phyloP scores from a whole-genome alignment of 1,140 invertebrate species.

The Polypedilum vanderplanki region DNA sequence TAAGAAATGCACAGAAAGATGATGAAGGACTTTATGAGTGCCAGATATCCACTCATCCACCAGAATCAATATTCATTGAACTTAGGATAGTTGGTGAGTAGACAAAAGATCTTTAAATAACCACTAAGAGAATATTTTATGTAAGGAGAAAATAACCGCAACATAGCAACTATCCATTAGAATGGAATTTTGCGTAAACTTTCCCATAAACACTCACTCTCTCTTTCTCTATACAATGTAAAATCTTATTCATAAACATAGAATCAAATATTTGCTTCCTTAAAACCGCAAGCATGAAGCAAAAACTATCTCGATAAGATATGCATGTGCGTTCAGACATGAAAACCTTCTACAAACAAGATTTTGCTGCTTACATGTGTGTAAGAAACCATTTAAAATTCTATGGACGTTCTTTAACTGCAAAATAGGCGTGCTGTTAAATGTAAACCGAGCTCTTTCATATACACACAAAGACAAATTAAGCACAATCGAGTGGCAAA shows the following conservation, averaged over 20 bases:
- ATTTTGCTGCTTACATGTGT: background rate
- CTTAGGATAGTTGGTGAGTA: slow-evolving; percentile 71
- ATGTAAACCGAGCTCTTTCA: background rate
- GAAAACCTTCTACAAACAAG: background rate
- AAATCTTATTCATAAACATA: background rate
- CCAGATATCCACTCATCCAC: slow-evolving; percentile 72
- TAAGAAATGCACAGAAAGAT: slow-evolving; percentile 59
- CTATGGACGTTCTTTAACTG: background rate
- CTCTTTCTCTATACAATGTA: background rate
- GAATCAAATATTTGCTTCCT: background rate
- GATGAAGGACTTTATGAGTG: slow-evolving; percentile 75
- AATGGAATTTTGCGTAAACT: background rate
- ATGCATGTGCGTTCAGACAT: slow-evolving; percentile 11
- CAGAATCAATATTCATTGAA: slow-evolving; percentile 65
- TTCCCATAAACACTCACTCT: background rate
- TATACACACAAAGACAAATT: background rate
- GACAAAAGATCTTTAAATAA: slow-evolving; percentile 23
- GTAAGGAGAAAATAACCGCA: too few species aligned
- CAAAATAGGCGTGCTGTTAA: background rate
- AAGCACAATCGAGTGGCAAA: background rate
- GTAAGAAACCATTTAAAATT: background rate
- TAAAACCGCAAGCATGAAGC: slow-evolving; percentile 1
- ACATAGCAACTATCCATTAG: too few species aligned
- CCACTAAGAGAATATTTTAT: too few species aligned
- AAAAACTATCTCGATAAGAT: background rate